Evolutionary conservation across 1,140 invertebrate species (phyloP).

Genomic region (Ceratosolen fusciceps): DNA sequence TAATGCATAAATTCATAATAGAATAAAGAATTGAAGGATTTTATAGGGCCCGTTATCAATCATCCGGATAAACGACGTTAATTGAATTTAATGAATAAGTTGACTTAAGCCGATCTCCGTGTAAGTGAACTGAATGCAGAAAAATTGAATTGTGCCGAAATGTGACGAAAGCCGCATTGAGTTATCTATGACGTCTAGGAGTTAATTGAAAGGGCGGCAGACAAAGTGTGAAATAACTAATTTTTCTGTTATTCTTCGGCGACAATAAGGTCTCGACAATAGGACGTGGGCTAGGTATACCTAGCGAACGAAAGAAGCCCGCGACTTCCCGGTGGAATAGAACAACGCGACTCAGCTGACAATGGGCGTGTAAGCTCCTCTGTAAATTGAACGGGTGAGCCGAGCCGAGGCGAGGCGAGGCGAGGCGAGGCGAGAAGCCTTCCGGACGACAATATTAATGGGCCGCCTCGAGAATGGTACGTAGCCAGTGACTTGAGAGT

Average conservation of each 20-base stretch:
- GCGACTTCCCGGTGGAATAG: not conserved
- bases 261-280: slow-evolving; percentile 19
- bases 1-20: too few relatives aligned
- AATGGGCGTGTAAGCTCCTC: not conserved
- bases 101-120: too few relatives aligned
- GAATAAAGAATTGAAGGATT: too few relatives aligned
- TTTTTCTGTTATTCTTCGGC: slow-evolving; percentile 6
- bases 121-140: too few relatives aligned
- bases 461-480: not conserved
- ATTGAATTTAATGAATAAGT: too few relatives aligned
- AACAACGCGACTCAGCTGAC: not conserved
- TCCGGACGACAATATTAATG: slow-evolving; percentile 46
- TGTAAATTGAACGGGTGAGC: slow-evolving; percentile 20
- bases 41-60: too few relatives aligned
- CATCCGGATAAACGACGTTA: too few relatives aligned
- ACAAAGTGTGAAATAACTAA: not conserved
- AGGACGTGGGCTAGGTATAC: not conserved
- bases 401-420: not conserved
- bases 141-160: too few relatives aligned
- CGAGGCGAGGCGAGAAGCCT: not conserved
- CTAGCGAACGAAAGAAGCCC: not conserved
- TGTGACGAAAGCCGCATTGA: too few relatives aligned
- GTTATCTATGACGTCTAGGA: too few relatives aligned
- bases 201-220: not conserved
- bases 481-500: not conserved